These are phyloP conservation scores for Falco biarmicus DNA, from an alignment of 2,797 vertebrate genomes.

Conservation along the genomic window DNA sequence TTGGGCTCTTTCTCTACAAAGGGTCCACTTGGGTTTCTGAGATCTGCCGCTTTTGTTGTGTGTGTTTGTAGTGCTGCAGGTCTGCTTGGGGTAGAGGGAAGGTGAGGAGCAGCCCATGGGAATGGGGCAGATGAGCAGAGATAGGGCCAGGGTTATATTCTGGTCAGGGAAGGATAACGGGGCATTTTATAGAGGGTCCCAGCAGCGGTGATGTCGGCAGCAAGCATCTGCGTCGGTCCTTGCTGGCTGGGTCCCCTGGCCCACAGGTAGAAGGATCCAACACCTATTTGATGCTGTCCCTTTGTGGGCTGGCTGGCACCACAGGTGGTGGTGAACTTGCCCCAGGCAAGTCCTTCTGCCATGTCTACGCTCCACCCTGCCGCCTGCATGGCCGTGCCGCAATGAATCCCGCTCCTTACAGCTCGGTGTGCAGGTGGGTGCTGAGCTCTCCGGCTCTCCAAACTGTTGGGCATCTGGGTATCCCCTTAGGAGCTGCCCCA, in stretches of 20 bases:
- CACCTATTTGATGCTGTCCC: neutral
- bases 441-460: neutral
- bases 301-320: neutral
- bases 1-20: neutral
- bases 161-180: fast-evolving
- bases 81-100: fast-evolving
- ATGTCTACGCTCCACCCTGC: neutral
- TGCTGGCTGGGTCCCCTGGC: neutral
- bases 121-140: neutral
- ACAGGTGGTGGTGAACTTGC: neutral
- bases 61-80: neutral
- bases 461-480: neutral
- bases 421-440: fast-evolving
- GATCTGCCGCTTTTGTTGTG: fast-evolving
- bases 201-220: neutral
- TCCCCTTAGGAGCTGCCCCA: neutral
- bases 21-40: neutral
- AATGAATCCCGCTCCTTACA: fast-evolving
- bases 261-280: fast-evolving
- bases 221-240: fast-evolving
- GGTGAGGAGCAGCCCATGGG: neutral
- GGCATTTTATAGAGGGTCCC: neutral
- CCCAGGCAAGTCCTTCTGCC: neutral
- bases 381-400: fast-evolving
- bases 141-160: neutral